Percentiles rank a stretch among this genome's conserved stretches.
phyloP scores from a whole-genome alignment of 2,797 vertebrate genomes.

The Silurus aristotelis region DNA sequence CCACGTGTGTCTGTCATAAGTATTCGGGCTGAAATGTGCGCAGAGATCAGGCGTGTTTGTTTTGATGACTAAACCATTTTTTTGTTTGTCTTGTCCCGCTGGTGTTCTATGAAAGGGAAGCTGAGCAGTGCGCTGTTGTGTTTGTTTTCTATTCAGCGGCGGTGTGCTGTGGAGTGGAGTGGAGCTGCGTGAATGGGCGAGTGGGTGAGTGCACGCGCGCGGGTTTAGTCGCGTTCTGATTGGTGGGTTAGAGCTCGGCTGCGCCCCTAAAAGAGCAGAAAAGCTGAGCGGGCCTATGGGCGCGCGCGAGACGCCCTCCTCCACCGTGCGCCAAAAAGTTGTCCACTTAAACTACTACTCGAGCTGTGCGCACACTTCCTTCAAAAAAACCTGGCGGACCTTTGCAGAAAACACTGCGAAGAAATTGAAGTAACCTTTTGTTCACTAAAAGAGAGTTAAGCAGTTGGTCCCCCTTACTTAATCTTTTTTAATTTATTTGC shows the following conservation, averaged over 20 bases:
- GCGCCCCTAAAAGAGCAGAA: conserved; percentile 67
- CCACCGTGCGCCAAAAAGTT: conserved; percentile 70
- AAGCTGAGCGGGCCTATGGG: conserved; percentile 77
- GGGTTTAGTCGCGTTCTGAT: conserved; percentile 56
- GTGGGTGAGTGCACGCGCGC: background rate
- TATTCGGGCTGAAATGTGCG: background rate
- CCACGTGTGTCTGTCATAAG: background rate
- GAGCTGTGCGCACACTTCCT: conserved; percentile 64
- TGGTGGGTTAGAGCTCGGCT: conserved; percentile 74
- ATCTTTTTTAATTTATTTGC: conserved; percentile 43
- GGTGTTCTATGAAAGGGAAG: conserved; percentile 6
- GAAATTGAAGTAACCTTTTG: conserved; percentile 61
- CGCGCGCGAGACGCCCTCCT: conserved; percentile 62
- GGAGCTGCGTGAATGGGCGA: conserved; percentile 45
- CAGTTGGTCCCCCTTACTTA: conserved; percentile 38
- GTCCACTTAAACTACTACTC: conserved; percentile 69
- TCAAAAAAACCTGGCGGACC: conserved; percentile 59
- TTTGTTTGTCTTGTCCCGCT: conserved; percentile 25
- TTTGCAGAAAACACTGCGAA: conserved; percentile 60
- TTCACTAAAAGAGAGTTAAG: conserved; percentile 57
- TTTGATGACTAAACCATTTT: background rate
- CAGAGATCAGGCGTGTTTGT: background rate
- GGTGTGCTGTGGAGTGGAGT: conserved; percentile 50
- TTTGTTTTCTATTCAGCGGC: conserved; percentile 58
- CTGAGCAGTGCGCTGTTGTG: conserved; percentile 50